phyloP scores from a whole-genome alignment of 2,113 vertebrate genomes.

The Stegostoma tigrinum region DNA sequence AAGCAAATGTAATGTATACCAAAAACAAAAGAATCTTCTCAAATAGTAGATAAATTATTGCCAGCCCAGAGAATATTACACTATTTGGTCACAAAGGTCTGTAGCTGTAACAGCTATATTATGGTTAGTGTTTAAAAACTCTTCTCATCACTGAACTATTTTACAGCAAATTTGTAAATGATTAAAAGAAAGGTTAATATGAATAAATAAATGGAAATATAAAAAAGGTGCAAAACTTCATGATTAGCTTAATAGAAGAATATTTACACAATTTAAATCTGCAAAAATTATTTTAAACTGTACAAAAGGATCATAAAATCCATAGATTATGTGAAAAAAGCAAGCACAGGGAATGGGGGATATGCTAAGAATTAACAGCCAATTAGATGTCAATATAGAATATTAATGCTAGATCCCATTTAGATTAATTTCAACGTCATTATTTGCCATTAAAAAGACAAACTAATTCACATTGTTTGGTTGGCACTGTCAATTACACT shows the following conservation, averaged over 20 bases:
- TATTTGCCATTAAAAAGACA: neutral
- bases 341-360: neutral
- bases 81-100: neutral
- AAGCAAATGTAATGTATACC: neutral
- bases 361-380: neutral
- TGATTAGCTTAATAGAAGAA: slow-evolving; percentile 27
- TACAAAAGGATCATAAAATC: neutral
- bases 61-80: neutral
- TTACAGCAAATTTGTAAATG: neutral
- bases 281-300: neutral
- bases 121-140: slow-evolving; percentile 28
- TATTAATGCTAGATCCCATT: neutral
- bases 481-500: neutral
- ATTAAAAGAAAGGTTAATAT: neutral
- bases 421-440: neutral
- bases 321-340: neutral
- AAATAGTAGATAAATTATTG: neutral
- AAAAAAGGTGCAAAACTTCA: slow-evolving; percentile 29
- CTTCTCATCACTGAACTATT: neutral
- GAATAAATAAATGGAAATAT: slow-evolving; percentile 29
- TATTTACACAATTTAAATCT: slow-evolving; percentile 27
- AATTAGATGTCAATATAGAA: neutral
- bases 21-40: neutral
- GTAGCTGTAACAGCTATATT: neutral
- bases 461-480: neutral